These are phyloP conservation scores for Heliconius erato DNA, from an alignment of 2,888 invertebrate species.

Conservation along the genomic window DNA sequence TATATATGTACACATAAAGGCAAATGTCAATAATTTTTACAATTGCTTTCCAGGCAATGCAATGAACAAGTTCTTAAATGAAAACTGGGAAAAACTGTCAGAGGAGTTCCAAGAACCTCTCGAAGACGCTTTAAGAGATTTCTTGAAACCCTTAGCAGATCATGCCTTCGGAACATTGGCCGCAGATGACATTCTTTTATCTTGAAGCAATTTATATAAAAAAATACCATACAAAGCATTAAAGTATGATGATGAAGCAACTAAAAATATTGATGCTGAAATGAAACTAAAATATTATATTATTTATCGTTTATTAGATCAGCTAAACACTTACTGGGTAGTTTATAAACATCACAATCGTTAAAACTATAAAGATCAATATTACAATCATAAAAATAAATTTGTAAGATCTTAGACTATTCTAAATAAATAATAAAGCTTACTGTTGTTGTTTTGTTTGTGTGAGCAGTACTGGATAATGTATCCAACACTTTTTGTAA, in stretches of 20 bases:
- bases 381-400: slow-evolving; percentile 32
- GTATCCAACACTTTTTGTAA: background rate
- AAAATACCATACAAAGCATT: background rate
- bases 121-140: slow-evolving; percentile 84
- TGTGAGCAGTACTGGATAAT: slow-evolving; percentile 8
- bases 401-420: slow-evolving; percentile 42
- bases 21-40: background rate
- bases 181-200: slow-evolving; percentile 75
- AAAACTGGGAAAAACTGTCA: slow-evolving; percentile 90
- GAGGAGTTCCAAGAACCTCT: slow-evolving; percentile 90
- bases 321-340: background rate
- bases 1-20: too few species aligned
- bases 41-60: slow-evolving; percentile 82
- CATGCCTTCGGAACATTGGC: slow-evolving; percentile 74
- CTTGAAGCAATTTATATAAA: background rate
- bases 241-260: background rate
- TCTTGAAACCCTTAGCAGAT: slow-evolving; percentile 77
- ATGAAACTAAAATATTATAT: background rate
- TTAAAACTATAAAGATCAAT: slow-evolving; percentile 21
- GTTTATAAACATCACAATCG: slow-evolving; percentile 46
- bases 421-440: slow-evolving; percentile 55
- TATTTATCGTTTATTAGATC: slow-evolving; percentile 12
- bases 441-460: slow-evolving; percentile 35
- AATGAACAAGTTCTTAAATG: slow-evolving; percentile 91
- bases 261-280: background rate